Evolutionary conservation across 2,797 vertebrate genomes (phyloP).

Genomic region (Lerista edwardsae): DNA sequence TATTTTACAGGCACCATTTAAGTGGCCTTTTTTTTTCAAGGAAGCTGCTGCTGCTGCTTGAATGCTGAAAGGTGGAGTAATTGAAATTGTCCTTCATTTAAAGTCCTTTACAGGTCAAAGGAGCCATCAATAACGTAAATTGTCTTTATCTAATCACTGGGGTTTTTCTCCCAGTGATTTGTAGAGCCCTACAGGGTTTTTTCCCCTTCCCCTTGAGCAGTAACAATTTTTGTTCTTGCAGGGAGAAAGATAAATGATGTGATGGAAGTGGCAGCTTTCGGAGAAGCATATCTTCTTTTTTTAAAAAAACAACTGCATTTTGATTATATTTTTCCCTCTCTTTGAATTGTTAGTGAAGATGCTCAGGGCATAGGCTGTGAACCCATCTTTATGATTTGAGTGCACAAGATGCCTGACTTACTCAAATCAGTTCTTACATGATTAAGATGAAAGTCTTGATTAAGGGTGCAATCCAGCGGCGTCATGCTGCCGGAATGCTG

Average conservation of each 20-base stretch:
- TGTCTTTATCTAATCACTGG: conserved; percentile 25
- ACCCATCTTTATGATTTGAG: not conserved
- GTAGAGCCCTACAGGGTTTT: not conserved
- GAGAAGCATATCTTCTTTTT: not conserved
- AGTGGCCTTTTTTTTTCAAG: conserved; percentile 21
- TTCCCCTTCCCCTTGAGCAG: not conserved
- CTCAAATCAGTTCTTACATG: not conserved
- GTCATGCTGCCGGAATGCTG: no score
- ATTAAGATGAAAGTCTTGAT: not conserved
- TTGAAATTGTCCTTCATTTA: conserved; percentile 44
- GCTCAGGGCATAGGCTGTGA: not conserved
- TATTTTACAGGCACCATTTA: conserved; percentile 49
- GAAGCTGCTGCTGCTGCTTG: conserved; percentile 22
- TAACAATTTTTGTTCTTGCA: conserved; percentile 27
- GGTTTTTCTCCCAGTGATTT: conserved; percentile 16
- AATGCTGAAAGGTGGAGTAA: conserved; percentile 40
- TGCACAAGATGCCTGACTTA: not conserved
- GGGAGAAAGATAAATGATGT: not conserved
- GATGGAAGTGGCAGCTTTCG: not conserved
- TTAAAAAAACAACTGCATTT: conserved; percentile 9
- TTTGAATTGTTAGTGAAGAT: not conserved
- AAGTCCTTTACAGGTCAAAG: conserved; percentile 43
- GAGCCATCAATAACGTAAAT: conserved; percentile 43
- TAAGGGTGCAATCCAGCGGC: no score
- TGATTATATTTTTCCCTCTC: not conserved